Percentiles rank a stretch among this genome's conserved stretches.
Evolutionary conservation across 2,113 vertebrate species (phyloP).

Genomic region (Gavialis gangeticus): DNA sequence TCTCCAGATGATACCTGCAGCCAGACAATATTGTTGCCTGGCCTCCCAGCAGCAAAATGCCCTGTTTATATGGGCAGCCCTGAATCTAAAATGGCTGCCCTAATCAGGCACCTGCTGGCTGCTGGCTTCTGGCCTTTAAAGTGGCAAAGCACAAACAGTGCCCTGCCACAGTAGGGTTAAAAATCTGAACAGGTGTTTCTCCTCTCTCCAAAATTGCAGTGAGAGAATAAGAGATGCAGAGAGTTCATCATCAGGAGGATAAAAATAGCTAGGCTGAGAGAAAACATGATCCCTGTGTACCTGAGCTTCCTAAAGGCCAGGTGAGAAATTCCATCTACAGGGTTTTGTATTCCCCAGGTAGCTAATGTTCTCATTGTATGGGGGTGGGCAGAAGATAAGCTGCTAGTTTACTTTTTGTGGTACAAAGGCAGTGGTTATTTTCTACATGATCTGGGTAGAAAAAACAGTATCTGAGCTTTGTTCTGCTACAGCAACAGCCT

Average conservation of each 20-base stretch:
- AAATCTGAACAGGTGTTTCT: neutral
- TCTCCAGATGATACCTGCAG: too few species aligned
- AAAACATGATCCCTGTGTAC: neutral
- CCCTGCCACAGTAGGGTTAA: neutral
- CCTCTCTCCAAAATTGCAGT: neutral
- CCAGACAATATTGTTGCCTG: too few species aligned
- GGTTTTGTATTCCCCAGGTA: neutral
- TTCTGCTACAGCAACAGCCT: neutral
- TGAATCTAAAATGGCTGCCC: too few species aligned
- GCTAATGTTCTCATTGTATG: neutral
- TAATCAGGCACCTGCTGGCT: too few species aligned
- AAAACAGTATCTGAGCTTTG: neutral
- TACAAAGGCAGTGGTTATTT: too few species aligned
- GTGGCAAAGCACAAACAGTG: too few species aligned
- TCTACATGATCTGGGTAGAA: neutral
- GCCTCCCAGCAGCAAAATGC: too few species aligned
- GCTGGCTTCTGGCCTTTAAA: too few species aligned
- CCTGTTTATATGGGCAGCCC: too few species aligned
- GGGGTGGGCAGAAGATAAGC: neutral
- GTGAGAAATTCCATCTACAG: neutral
- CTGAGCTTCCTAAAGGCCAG: neutral
- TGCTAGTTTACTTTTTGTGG: neutral
- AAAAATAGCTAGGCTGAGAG: neutral
- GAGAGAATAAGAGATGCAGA: neutral
- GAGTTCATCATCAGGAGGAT: neutral